Evolutionary conservation across 2,113 vertebrate species (phyloP), one percentile per base, ranked within the genome.

Genomic region (Syrrhaptes paradoxus): DNA sequence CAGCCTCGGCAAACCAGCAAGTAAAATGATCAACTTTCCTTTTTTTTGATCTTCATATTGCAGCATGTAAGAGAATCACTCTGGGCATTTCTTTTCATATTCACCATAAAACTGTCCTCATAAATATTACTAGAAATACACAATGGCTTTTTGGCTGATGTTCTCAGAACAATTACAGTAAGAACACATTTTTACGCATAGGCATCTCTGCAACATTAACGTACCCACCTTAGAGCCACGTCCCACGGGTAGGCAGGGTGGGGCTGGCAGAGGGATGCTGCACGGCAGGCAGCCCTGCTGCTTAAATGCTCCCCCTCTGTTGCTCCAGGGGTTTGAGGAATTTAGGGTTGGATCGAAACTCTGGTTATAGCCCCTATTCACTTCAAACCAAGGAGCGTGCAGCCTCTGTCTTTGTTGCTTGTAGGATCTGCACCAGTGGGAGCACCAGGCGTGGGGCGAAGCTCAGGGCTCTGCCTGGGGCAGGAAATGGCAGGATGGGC

Each of bases 401-500:
- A 48, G 58, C 49, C 49, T 54, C 62, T 77, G 67, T 54, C 63
- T 86, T 55, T 86, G 73, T 18, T 89, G 68, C 46, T 43, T 1
- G 1, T 2, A 13, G 51, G 54, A 57, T 41, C 36, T 3, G 2
- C 32, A 21, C 6, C 74, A 46, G 58, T 2, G 2, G 66, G 25
- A 86, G 67, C 73, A 26, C 6, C n/a, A 34, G 61, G 61, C 45
- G 10, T 0, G 0, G 48, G 51, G 65, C 73, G 75, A 25, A 87
- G 48, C 73, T 80, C 84, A 34, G 63, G 38, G 70, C 51, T 74
- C n/a, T 59, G 73, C 70, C 85, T 81, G 52, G 15, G 38, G 75
- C 3, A 0, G 21, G 46, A 1, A 0, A 1, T 15, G 51, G 29
- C 15, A 32, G 55, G 70, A 55, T 11, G 0, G 3, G 36, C 51